Base-by-base conservation (phyloP, 1,140 invertebrate species). In the Theocolax elegans region DNA sequence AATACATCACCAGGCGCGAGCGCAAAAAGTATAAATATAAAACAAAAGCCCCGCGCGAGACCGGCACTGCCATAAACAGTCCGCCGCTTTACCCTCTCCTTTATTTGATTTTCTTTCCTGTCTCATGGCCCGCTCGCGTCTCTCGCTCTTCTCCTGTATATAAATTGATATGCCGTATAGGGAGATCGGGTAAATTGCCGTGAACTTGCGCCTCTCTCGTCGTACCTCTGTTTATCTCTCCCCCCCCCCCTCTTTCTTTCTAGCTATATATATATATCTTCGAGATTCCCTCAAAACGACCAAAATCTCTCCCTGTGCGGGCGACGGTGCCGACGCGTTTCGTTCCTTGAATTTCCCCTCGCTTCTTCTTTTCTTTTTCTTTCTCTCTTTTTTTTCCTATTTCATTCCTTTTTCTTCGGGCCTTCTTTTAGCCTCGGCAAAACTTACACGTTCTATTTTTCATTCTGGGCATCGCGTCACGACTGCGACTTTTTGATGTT, bases 21-120 rank as follows among this genome's bases (percentile, higher is more conserved):
- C 3, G 68, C 68, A 79, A 78, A 76, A 72, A 73, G 72, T 80
- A 78, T 77, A 83, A 79, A 81, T 79, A 83, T 80, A 83, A 82
- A 83, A 81, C 78, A 83, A 82, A 82, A 79, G 69, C 74, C 56
- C 67, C 40, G 72, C 17, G 49, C 40, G 65, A 59, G 49, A 62
- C 46, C 49, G 35, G 17, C 53, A 38, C 60, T 35, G 67, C 68
- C 72, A 74, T 77, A 79, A 79, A 80, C 74, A 78, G 73, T 65
- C 60, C 71, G 54, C 72, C 74, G 73, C 67, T 78, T 78, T 75
- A 67, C 69, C 54, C 63, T 49, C 72, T 83, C 74, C 76, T 80
- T 83, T 81, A 79, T 79, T 83, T 80, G 78, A 83, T 81, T 83
- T 81, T 76, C 56, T 68, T 72, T 56, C 71, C 69, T 23, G 19